Percentiles rank a stretch among this genome's conserved stretches.
These are phyloP conservation scores for Thalassaphorura encarpata DNA, from an alignment of 1,140 invertebrate species.

Conservation along the genomic window DNA sequence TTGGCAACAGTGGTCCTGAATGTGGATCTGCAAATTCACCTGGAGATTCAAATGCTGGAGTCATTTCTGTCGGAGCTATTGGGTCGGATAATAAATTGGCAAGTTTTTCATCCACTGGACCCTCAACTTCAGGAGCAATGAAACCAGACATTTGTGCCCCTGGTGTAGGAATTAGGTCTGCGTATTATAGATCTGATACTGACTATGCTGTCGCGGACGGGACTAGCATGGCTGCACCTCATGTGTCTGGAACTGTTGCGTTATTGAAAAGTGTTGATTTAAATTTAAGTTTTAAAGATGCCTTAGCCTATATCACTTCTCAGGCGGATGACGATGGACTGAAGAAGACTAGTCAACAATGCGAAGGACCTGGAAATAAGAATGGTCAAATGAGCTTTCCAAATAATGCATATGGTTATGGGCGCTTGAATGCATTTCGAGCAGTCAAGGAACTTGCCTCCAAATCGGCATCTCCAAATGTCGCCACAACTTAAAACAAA, in stretches of 20 bases:
- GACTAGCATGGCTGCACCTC: conserved; percentile 18
- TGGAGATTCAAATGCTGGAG: background rate
- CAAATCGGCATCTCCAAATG: no score
- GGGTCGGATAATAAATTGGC: background rate
- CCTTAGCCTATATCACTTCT: no score
- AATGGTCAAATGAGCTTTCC: no score
- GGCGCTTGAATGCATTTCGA: no score
- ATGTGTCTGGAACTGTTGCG: conserved; percentile 15
- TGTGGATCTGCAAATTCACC: conserved; percentile 5
- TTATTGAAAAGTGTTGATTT: no score
- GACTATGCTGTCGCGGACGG: conserved; percentile 9
- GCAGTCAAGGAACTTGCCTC: no score
- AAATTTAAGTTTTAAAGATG: no score
- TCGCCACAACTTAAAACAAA: no score
- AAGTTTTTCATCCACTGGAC: background rate
- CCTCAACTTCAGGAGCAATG: background rate
- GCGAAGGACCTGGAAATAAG: no score
- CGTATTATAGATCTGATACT: conserved; percentile 9
- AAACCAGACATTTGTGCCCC: conserved; percentile 20
- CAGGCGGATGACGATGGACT: no score
- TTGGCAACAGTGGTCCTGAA: conserved; percentile 2
- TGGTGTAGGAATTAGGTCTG: conserved; percentile 12
- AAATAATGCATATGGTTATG: no score
- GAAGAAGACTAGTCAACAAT: no score
- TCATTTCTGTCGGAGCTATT: conserved; percentile 2